Percentiles rank a stretch among this genome's conserved stretches.
Evolutionary conservation across 2,797 vertebrate species (phyloP).

Genomic region (Rhinichthys osculus): DNA sequence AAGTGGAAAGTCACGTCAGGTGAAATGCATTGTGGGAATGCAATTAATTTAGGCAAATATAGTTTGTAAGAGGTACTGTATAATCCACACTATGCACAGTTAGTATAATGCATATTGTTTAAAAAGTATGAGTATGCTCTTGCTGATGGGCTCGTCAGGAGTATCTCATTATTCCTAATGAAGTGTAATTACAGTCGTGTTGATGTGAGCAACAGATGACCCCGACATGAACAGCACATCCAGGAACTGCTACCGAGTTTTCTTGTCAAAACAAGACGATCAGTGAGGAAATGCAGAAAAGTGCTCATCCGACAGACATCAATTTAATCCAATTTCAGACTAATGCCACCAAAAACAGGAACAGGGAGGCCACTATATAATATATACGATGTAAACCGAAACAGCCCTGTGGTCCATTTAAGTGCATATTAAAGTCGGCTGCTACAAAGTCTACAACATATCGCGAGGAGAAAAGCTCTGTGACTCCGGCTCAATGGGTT

Average conservation of each 20-base stretch:
- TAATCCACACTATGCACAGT: not conserved
- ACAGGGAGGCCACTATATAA: not conserved
- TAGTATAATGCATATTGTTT: not conserved
- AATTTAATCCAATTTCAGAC: not conserved
- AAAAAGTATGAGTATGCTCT: not conserved
- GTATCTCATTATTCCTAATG: conserved; percentile 48
- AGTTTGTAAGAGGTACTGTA: not conserved
- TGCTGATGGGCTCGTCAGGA: conserved; percentile 30
- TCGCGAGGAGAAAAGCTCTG: not conserved
- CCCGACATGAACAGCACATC: conserved; percentile 55
- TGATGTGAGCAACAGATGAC: conserved; percentile 48
- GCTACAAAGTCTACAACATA: not conserved
- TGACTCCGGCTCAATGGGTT: not conserved
- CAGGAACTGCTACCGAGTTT: conserved; percentile 43
- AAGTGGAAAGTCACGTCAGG: not conserved
- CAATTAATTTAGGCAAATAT: not conserved
- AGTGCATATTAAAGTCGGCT: conserved; percentile 6
- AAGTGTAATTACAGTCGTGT: conserved; percentile 52
- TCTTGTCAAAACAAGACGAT: conserved; percentile 49
- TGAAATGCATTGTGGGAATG: not conserved
- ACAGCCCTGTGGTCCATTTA: not conserved
- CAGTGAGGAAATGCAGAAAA: conserved; percentile 43
- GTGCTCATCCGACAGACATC: conserved; percentile 14
- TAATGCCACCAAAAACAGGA: conserved; percentile 21
- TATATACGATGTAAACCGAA: not conserved